phyloP scores from a whole-genome alignment of 1,140 invertebrate species.

The Triops longicaudatus region DNA sequence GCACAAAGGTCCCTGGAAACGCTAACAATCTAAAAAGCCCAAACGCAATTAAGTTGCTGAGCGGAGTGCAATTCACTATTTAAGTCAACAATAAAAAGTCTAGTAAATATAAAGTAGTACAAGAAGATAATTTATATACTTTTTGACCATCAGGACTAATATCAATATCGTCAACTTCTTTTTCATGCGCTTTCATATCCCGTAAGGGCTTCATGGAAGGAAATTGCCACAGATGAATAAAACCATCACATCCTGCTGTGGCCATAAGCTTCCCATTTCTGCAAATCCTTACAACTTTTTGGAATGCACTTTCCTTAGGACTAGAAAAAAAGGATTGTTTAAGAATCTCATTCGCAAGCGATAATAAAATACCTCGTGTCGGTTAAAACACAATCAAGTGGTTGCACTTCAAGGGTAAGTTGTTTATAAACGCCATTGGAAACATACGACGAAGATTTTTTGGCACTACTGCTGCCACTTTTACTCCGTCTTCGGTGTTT shows the following conservation, averaged over 20 bases:
- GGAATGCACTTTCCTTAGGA: constrained; percentile 59
- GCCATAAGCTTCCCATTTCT: constrained; percentile 65
- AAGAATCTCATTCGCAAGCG: constrained; percentile 28
- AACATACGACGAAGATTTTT: background rate
- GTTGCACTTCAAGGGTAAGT: constrained; percentile 60
- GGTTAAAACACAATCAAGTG: constrained; percentile 67
- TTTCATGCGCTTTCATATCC: constrained; percentile 61
- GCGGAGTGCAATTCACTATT: too few species aligned
- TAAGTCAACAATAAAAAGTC: too few species aligned
- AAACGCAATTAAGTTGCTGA: background rate
- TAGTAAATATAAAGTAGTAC: too few species aligned
- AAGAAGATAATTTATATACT: background rate
- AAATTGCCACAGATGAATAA: constrained; percentile 79
- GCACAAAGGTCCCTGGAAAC: constrained; percentile 79
- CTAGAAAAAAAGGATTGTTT: constrained; percentile 34
- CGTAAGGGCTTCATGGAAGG: constrained; percentile 60
- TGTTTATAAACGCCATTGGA: constrained; percentile 41
- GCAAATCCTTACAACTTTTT: constrained; percentile 76
- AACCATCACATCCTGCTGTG: constrained; percentile 83
- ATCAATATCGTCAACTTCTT: constrained; percentile 86
- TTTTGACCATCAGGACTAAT: constrained; percentile 59
- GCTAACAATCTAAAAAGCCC: constrained; percentile 53
- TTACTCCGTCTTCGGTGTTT: background rate
- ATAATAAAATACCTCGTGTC: constrained; percentile 53
- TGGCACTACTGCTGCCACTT: background rate